Evolutionary conservation across 2,797 vertebrate genomes (phyloP), one percentile per base, ranked within the genome.

Genomic region (Phrynocephalus vlangalii): DNA sequence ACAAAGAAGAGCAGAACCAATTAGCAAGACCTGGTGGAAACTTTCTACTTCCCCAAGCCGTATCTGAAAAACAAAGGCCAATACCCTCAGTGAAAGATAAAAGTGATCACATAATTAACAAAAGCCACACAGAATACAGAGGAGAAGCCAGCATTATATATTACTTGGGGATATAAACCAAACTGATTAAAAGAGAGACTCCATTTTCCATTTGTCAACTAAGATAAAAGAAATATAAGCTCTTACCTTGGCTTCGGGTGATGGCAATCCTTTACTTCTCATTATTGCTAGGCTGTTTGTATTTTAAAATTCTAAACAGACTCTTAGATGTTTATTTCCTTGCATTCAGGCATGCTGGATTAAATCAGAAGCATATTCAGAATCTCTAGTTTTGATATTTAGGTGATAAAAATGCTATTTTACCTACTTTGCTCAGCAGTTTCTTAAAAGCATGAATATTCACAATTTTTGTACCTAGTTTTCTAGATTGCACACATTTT

Each of bases 181-280:
- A 88, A 75, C n/a, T 66, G 56, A 68, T 81, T 66, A 72, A 91
- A 87, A 87, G 50, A 81, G 33, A 24, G 63, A 50, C 33, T 82
- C 71, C 75, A 33, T 30, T 38, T 11, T 79, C 82, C 9, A 70
- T 71, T 79, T 76, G 67, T 3, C 66, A 84, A 0, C 48, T 83
- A 79, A 85, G 67, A 87, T n/a, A 66, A 91, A 87, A 33, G 76
- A 87, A 75, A 87, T 70, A 26, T 75, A 68, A 44, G 70, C 78
- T 85, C n/a, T 76, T n/a, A 28, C 24, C 44, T 28, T 88, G 77
- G 60, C 38, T 88, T 84, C 38, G 4, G n/a, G 44, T 56, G 63
- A 85, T 81, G 30, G 79, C n/a, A n/a, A n/a, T 83, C 50, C 24
- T 85, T 82, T 82, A 11, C 67, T 89, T 86, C 73, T 82, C 52